Percentiles rank a stretch among this genome's conserved stretches.
These are phyloP conservation scores for Athripsodes cinereus DNA, from an alignment of 2,888 invertebrate genomes.

Conservation along the genomic window DNA sequence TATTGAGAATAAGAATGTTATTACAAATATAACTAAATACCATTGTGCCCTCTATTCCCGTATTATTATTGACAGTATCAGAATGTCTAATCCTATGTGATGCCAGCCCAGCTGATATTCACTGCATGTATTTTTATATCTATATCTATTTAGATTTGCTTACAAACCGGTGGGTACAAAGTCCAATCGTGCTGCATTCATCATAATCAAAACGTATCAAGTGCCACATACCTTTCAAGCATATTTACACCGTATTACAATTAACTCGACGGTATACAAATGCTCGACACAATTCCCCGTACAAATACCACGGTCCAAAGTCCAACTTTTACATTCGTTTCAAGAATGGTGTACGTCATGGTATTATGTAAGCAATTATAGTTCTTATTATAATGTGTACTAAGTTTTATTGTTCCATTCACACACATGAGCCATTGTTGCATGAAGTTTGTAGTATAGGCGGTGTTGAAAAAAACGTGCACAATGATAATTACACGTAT, in stretches of 20 bases:
- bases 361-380: constrained; percentile 2
- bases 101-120: too few relatives aligned
- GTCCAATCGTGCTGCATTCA: constrained; percentile 1
- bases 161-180: constrained; percentile 5
- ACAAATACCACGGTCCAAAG: background rate
- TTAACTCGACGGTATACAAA: background rate
- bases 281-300: background rate
- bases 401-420: background rate
- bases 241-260: background rate
- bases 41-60: too few relatives aligned
- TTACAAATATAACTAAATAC: too few relatives aligned
- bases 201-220: background rate
- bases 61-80: too few relatives aligned
- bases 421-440: background rate
- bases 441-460: background rate
- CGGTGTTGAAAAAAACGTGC: background rate
- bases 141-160: background rate
- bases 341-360: constrained; percentile 1
- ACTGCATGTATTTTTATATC: too few relatives aligned
- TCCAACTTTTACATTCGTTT: constrained; percentile 1
- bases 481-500: too few relatives aligned
- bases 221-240: background rate
- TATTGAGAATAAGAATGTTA: too few relatives aligned
- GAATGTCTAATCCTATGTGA: too few relatives aligned
- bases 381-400: background rate